Evolutionary conservation across 2,797 vertebrate genomes (phyloP).

Genomic region (Argyrosomus regius): DNA sequence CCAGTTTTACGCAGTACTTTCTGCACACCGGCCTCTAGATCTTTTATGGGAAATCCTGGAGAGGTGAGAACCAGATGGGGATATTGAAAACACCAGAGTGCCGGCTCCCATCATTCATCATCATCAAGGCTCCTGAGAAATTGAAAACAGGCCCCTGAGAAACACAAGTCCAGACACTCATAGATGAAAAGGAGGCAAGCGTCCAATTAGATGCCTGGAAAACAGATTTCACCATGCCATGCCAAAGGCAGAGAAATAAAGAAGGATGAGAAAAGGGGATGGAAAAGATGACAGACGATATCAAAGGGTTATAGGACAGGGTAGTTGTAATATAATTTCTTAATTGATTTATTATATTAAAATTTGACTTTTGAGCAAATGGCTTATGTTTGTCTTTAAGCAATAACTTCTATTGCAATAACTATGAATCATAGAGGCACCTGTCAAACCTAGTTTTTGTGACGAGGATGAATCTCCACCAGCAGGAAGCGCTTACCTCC

Average conservation of each 20-base stretch:
- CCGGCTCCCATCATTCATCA: conserved; percentile 84
- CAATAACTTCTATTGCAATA: conserved; percentile 24
- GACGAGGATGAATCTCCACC: conserved; percentile 2
- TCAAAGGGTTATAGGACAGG: conserved; percentile 58
- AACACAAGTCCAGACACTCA: conserved; percentile 81
- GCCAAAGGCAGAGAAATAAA: conserved; percentile 72
- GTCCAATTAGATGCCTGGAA: conserved; percentile 84
- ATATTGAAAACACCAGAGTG: conserved; percentile 80
- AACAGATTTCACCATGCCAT: conserved; percentile 79
- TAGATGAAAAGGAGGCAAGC: conserved; percentile 82
- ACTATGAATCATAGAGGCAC: conserved; percentile 28
- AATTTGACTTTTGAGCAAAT: conserved; percentile 30
- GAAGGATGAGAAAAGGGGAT: conserved; percentile 58
- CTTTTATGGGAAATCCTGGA: conserved; percentile 82
- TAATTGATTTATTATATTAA: conserved; percentile 50
- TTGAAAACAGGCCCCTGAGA: conserved; percentile 84
- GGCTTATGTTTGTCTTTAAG: conserved; percentile 38
- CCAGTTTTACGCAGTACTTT: conserved; percentile 42
- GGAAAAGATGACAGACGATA: conserved; percentile 79
- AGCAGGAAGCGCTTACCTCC: neutral
- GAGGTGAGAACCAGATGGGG: conserved; percentile 87
- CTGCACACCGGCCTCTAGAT: conserved; percentile 63
- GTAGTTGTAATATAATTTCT: conserved; percentile 50
- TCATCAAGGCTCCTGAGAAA: conserved; percentile 83
- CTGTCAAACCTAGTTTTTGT: conserved; percentile 27